Evolutionary conservation across 2,888 invertebrate genomes (phyloP), one percentile per base, ranked within the genome.

Genomic region (Mythimna loreyi): DNA sequence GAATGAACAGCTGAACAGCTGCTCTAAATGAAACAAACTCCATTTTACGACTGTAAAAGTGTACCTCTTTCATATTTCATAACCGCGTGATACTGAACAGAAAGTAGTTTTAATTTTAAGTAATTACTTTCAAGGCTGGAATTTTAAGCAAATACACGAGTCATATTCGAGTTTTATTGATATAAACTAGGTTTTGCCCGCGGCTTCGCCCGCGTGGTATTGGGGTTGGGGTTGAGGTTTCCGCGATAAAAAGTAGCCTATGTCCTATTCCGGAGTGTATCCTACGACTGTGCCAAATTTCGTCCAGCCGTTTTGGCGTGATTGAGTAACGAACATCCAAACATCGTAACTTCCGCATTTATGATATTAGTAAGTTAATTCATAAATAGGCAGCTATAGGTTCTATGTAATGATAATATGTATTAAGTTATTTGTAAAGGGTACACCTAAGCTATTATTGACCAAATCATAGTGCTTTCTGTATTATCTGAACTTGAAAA

Each of bases 1-100:
- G 82, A 80, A 85, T 79, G 81, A 87, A 80, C 88, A 90, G 90
- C 81, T 79, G 81, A 87, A 80, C 89, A 91, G 90, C 89, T 91
- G 91, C 81, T 87, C 75, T 67, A 78, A 85, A 87, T 85, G 84
- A 89, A 87, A 88, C 82, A 82, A 82, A 84, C 80, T 70, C 62
- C 61, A 68, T 77, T 85, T 85, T 84, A 86, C 78, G 78, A 75
- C 78, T 78, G 65, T 77, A 76, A 82, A 83, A 73, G 75, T 73
- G 61, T 62, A 59, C 43, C 45, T 80, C 56, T 78, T 74, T 71
- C 63, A 64, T 78, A 78, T 75, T 79, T 86, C 82, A 81, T 78
- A 75, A 78, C 64, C 65, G 45, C 16, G 45, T 50, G 60, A 76
- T 36, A 57, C 49, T 59, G 33, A 76, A 70, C 81, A 73, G 85